phyloP scores from a whole-genome alignment of 2,797 vertebrate species.

The Cuculus canorus region DNA sequence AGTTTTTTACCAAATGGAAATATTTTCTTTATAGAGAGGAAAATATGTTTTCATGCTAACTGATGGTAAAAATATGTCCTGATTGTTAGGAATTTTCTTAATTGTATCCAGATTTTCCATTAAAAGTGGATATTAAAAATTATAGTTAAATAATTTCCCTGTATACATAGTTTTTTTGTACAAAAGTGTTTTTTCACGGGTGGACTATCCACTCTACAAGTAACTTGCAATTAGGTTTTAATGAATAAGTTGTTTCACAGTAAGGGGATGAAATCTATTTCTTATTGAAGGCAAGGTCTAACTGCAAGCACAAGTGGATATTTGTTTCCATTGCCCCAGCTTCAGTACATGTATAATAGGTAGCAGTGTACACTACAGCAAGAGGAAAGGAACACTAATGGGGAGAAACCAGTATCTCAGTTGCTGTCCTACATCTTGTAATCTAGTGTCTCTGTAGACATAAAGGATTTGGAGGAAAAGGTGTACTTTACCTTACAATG shows the following conservation, averaged over 20 bases:
- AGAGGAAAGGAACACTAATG: neutral
- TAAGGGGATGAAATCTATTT: neutral
- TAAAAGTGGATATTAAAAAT: neutral
- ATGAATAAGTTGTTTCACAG: neutral
- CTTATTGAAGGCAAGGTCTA: neutral
- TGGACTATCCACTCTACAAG: neutral
- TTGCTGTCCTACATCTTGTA: neutral
- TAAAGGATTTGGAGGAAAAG: neutral
- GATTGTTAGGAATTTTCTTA: neutral
- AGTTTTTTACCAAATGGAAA: neutral
- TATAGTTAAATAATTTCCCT: neutral
- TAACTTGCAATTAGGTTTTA: neutral
- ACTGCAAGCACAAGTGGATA: neutral
- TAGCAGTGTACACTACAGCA: neutral
- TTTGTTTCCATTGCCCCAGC: neutral
- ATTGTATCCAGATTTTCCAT: neutral
- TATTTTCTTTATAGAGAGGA: neutral
- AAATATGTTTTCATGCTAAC: neutral
- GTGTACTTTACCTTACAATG: neutral
- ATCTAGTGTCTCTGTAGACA: neutral
- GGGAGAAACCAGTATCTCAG: neutral
- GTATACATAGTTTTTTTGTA: neutral
- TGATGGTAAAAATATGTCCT: neutral
- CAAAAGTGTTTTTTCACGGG: neutral
- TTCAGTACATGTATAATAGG: neutral